Conservation (phyloP, 2,888 invertebrate genomes). For the Tetranychus truncatus region DNA sequence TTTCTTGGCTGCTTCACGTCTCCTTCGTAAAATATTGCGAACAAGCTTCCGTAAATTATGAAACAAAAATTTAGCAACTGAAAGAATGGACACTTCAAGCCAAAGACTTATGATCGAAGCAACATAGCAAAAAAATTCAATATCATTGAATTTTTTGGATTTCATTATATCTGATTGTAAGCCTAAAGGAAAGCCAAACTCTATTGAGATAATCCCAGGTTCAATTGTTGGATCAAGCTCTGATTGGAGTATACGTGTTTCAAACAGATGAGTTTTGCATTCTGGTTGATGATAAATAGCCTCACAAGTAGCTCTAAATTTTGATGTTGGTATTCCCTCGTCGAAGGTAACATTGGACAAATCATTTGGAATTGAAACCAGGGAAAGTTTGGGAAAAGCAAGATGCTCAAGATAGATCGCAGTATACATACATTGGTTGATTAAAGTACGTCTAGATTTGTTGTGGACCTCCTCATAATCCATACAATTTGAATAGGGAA, state of each 20-base stretch:
- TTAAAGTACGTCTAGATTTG: not conserved
- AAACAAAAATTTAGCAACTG: not conserved
- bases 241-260: not conserved
- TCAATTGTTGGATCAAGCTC: not conserved
- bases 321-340: not conserved
- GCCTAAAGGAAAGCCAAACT: not conserved
- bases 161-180: not conserved
- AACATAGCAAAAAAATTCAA: conserved; percentile 6
- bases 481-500: not conserved
- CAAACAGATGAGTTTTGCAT: not conserved
- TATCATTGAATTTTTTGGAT: not conserved
- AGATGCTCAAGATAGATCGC: not conserved
- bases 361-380: not conserved
- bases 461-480: not conserved
- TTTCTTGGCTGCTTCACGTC: not conserved
- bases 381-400: not conserved
- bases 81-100: not conserved
- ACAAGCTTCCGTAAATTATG: not conserved
- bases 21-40: not conserved
- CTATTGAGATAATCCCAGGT: not conserved
- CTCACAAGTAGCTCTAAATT: conserved; percentile 2
- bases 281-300: not conserved
- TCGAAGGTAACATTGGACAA: conserved; percentile 6
- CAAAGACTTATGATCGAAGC: not conserved
- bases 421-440: not conserved